These are phyloP conservation scores for Macrosoma leucophasiata DNA, from an alignment of 2,888 invertebrate genomes.

Conservation along the genomic window DNA sequence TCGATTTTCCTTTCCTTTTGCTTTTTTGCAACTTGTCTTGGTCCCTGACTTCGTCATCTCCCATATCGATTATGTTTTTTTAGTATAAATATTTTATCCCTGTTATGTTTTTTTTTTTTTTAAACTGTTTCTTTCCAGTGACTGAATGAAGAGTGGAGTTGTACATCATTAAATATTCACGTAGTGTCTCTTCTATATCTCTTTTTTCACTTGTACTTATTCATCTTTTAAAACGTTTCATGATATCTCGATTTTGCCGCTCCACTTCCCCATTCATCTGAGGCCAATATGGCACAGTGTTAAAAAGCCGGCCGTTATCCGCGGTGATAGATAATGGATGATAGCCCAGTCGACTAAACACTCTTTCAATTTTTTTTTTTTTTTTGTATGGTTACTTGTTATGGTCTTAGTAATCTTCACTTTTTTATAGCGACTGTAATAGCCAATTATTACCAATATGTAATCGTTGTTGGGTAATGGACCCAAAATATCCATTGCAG, in stretches of 20 bases:
- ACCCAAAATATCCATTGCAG: slow-evolving; percentile 30
- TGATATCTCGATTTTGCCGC: slow-evolving; percentile 19
- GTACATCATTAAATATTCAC: slow-evolving; percentile 29
- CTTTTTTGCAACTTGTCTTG: too few relatives aligned
- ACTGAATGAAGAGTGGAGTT: slow-evolving; percentile 32
- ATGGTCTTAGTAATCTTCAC: slow-evolving; percentile 10
- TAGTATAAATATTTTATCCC: too few relatives aligned
- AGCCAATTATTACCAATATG: slow-evolving; percentile 14
- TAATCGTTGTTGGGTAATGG: slow-evolving; percentile 17
- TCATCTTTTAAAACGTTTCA: slow-evolving; percentile 21
- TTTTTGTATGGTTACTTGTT: slow-evolving; percentile 9
- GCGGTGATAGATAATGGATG: slow-evolving; percentile 20
- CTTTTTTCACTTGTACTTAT: slow-evolving; percentile 13
- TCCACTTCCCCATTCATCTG: slow-evolving; percentile 21
- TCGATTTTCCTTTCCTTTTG: too few relatives aligned
- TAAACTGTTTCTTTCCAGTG: slow-evolving; percentile 28
- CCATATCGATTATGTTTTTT: slow-evolving; percentile 16
- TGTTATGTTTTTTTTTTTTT: slow-evolving; percentile 25
- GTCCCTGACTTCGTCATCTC: too few relatives aligned
- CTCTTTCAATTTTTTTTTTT: slow-evolving; percentile 11
- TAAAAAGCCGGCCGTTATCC: slow-evolving; percentile 21
- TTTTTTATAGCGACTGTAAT: slow-evolving; percentile 19
- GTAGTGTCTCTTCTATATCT: slow-evolving; percentile 5
- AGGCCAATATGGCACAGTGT: slow-evolving; percentile 23
- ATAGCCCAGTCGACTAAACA: slow-evolving; percentile 17